Evolutionary conservation across 1,140 invertebrate species (phyloP), one percentile per base, ranked within the genome.

Genomic region (Zaprionus taronus): DNA sequence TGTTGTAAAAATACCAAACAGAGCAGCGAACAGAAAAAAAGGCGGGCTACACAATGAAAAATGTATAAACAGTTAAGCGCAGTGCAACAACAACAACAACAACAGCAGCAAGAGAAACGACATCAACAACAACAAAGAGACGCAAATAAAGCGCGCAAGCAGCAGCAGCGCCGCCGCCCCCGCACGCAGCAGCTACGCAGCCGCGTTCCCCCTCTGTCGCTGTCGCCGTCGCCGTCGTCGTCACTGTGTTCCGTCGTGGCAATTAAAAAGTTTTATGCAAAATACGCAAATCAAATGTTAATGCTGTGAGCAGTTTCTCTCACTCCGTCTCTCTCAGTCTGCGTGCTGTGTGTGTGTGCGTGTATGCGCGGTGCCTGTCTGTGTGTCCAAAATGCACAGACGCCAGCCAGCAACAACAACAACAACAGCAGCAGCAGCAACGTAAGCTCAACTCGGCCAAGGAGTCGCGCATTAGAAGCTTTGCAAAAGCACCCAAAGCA

Each of bases 251-350:
- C 26, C 24, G 69, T 77, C 69, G 69, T 77, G 69, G 74, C 70
- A 72, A 77, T 77, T 77, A 77, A 77, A 77, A 77, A 77, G 57
- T 72, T 77, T 72, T 77, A 77, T 71, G 63, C 80, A 74, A 83
- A 77, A 85, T 81, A 80, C 65, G 76, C 64, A 77, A 72, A 72
- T 71, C 64, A 77, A 89, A 75, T 87, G 84, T 79, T 86, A 79
- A 79, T 67, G 69, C 49, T 77, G 73, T 79, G 53, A 74, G 36
- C 51, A 22, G 20, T 47, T 47, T 47, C 24, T 28, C 11, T 62
- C 38, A 7, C 5, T 26, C 26, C 9, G 5, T 20, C 31, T 36
- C 17, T 55, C 20, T 41, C 6, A 38, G 44, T 61, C 34, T 31
- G 17, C 22, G 44, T 73, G 56, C 17, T 17, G 41, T 56, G 61